Evolutionary conservation across 2,113 vertebrate genomes (phyloP), one percentile per base, ranked within the genome.

Genomic region (Malurus elegans): DNA sequence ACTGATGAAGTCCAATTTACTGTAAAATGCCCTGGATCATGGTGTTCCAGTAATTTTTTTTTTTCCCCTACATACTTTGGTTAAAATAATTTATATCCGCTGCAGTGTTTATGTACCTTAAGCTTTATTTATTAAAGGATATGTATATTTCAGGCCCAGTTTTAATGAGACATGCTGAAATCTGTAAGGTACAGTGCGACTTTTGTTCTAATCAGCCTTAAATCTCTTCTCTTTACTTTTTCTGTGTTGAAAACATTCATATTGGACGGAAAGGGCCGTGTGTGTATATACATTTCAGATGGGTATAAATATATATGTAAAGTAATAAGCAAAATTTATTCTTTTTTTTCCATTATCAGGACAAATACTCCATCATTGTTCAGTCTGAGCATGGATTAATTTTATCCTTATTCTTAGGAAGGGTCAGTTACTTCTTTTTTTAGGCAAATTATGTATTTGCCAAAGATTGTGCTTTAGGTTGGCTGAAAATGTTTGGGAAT

Each of bases 141-240:
- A 97, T 94, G 95, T 97, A 92, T 87, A 97, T 97, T 97, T 95
- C 94, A 93, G 96, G 92, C 72, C 60, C 44, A 17, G 95, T 94
- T 96, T 97, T 97, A 98, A 97, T 96, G 96, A 96, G 87, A 91
- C 89, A 89, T 93, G 94, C 94, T 95, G 92, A 97, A 97, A 97
- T 97, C 91, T 90, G 96, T 93, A 96, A 96, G 97, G 93, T 92
- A 97, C 96, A 96, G 94, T 96, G 86, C 62, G 12, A 98, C 94
- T 97, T 96, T 96, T 88, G 96, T 95, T 97, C 83, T 92, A 93
- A 96, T 97, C 95, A 96, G 93, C 76, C 94, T 88, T 96, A 95
- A 97, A 97, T 95, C 96, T 96, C 96, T 96, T 96, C 92, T 93
- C 96, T 97, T 95, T 92, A 79, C 95, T 91, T 92, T 79, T 96